A percentile compares a stretch with the other conserved stretches of the same genome.
Evolutionary conservation across 2,888 invertebrate species (phyloP).

Genomic region (Vesta saturnalis): DNA sequence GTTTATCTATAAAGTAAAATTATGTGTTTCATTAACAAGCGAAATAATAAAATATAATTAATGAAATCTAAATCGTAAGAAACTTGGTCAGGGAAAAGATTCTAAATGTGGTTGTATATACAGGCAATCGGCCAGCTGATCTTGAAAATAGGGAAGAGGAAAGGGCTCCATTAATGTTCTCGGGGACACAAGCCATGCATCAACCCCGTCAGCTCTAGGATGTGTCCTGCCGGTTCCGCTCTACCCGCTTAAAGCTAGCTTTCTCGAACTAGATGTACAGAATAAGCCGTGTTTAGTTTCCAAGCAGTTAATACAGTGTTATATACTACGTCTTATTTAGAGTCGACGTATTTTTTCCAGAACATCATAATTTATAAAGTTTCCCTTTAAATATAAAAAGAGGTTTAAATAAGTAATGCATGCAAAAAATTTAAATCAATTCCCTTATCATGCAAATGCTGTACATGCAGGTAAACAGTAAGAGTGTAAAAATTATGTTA

Average conservation of each 20-base stretch:
- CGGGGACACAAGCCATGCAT: conserved; percentile 55
- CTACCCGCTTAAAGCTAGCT: conserved; percentile 34
- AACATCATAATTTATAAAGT: too few species aligned
- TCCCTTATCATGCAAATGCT: conserved; percentile 29
- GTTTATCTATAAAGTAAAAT: conserved; percentile 36
- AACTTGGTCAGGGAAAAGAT: conserved; percentile 11
- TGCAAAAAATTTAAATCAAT: conserved; percentile 20
- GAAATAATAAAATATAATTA: not conserved
- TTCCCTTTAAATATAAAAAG: too few species aligned
- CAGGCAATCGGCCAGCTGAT: conserved; percentile 38
- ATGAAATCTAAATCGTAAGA: conserved; percentile 9
- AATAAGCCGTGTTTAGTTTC: conserved; percentile 25
- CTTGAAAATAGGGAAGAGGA: conserved; percentile 43
- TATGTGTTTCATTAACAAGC: conserved; percentile 30
- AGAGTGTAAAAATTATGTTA: conserved; percentile 39
- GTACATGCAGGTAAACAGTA: conserved; percentile 33
- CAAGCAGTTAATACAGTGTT: conserved; percentile 26
- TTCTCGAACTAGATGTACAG: conserved; percentile 34
- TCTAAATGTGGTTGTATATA: conserved; percentile 21
- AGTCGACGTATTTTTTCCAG: not conserved
- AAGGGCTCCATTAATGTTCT: conserved; percentile 52
- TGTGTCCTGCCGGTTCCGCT: conserved; percentile 44
- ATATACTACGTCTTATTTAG: not conserved
- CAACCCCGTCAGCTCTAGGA: conserved; percentile 52
- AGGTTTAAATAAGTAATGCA: too few species aligned